Conservation (phyloP, 2,113 vertebrate species). For the Gymnorhina tibicen region DNA sequence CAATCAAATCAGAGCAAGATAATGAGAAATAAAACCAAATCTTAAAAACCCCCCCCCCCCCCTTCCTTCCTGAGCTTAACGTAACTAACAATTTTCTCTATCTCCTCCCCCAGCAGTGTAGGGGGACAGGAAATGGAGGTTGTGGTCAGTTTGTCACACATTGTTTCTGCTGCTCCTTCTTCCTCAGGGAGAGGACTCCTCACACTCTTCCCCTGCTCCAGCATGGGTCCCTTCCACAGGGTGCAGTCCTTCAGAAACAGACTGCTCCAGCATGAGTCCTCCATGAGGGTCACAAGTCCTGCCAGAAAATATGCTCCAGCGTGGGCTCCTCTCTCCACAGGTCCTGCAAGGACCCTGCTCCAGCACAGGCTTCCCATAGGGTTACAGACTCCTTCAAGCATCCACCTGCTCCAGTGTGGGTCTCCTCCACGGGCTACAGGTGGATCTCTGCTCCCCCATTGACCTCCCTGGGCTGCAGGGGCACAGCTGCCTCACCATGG, state of each 20-base stretch:
- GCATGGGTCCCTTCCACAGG: background rate
- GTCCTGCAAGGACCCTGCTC: background rate
- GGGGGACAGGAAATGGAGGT: background rate
- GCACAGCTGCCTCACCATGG: background rate
- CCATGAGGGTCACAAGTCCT: background rate
- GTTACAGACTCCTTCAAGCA: background rate
- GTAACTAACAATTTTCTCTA: background rate
- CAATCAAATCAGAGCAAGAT: background rate
- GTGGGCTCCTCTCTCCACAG: background rate
- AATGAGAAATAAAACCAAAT: background rate
- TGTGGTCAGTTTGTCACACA: background rate
- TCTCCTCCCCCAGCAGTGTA: background rate
- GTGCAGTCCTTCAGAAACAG: background rate
- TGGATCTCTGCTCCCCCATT: background rate
- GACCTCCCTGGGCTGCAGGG: background rate
- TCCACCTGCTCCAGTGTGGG: background rate
- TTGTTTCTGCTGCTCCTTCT: background rate
- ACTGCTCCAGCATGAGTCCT: background rate
- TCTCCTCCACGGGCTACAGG: background rate
- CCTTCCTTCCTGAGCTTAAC: no score
- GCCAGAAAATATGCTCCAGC: background rate
- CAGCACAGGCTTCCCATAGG: background rate
- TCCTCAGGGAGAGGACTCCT: background rate
- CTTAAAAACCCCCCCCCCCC: no score
- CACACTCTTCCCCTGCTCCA: background rate